phyloP scores from a whole-genome alignment of 2,888 invertebrate species.

The Pelosia muscerda region DNA sequence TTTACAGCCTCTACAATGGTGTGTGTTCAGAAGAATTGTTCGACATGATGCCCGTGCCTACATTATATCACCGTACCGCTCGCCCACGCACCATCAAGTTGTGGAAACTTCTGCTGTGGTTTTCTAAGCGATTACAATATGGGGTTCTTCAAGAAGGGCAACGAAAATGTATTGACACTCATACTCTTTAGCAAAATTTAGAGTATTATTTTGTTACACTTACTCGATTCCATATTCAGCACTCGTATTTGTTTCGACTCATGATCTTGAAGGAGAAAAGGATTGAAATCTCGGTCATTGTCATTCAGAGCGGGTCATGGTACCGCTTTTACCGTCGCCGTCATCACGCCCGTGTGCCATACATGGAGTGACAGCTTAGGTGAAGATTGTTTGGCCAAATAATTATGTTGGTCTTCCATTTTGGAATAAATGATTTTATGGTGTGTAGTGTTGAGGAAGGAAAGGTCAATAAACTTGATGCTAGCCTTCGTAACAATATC shows the following conservation, averaged over 20 bases:
- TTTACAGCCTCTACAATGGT: too few relatives aligned
- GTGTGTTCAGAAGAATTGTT: too few relatives aligned
- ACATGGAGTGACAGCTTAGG: conserved; percentile 44
- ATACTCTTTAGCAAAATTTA: too few relatives aligned
- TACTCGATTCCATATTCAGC: neutral
- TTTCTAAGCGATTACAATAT: too few relatives aligned
- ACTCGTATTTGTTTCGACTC: conserved; percentile 40
- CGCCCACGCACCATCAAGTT: too few relatives aligned
- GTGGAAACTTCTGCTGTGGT: too few relatives aligned
- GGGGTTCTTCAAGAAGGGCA: too few relatives aligned
- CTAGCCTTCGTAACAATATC: neutral
- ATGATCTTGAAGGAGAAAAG: conserved; percentile 64
- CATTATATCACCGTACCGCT: too few relatives aligned
- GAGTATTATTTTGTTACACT: neutral
- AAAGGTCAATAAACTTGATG: conserved; percentile 16
- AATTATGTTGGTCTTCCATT: conserved; percentile 47
- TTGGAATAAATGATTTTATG: conserved; percentile 40
- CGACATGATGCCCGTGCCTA: too few relatives aligned
- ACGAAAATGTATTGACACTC: too few relatives aligned
- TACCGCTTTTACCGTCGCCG: conserved; percentile 43
- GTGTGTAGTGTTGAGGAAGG: conserved; percentile 29
- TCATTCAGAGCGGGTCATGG: conserved; percentile 50
- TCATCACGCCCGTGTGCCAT: conserved; percentile 31
- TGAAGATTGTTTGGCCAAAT: conserved; percentile 46
- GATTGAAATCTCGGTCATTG: conserved; percentile 56